These are phyloP conservation scores for Pomatostomus ruficeps DNA, from an alignment of 2,113 vertebrate genomes.

Conservation along the genomic window DNA sequence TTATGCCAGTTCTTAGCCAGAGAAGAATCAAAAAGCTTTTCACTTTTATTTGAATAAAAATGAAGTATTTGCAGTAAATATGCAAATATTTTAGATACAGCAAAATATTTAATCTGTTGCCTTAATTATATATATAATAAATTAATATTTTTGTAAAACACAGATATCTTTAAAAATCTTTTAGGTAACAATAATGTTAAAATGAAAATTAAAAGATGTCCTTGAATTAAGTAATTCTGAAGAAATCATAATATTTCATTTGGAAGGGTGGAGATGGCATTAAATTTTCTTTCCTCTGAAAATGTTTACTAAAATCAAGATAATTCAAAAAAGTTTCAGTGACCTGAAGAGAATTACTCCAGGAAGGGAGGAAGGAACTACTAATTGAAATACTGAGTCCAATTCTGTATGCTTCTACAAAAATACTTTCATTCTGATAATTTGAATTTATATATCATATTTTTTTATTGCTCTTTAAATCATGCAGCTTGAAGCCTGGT, in stretches of 20 bases:
- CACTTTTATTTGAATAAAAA: not conserved
- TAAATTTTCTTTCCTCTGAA: not conserved
- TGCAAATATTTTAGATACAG: not conserved
- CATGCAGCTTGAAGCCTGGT: not conserved
- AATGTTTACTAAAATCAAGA: not conserved
- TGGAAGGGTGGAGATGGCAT: not conserved
- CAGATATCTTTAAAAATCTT: not conserved
- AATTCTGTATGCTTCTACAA: not conserved
- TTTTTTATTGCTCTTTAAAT: conserved; percentile 18
- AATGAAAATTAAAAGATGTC: not conserved
- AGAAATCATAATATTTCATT: not conserved
- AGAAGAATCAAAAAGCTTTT: not conserved
- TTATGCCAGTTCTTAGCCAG: not conserved
- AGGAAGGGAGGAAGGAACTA: not conserved
- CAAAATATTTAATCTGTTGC: not conserved
- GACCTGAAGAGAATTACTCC: not conserved
- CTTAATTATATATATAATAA: not conserved
- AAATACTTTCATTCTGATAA: not conserved
- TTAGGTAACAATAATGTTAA: not conserved
- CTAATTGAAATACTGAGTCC: not conserved
- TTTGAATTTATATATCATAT: not conserved
- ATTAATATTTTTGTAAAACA: not conserved
- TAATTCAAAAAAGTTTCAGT: not conserved
- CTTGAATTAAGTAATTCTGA: not conserved
- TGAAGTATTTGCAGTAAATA: not conserved